Evolutionary conservation across 2,113 vertebrate species (phyloP).

Genomic region (Rhadina sibilatrix): DNA sequence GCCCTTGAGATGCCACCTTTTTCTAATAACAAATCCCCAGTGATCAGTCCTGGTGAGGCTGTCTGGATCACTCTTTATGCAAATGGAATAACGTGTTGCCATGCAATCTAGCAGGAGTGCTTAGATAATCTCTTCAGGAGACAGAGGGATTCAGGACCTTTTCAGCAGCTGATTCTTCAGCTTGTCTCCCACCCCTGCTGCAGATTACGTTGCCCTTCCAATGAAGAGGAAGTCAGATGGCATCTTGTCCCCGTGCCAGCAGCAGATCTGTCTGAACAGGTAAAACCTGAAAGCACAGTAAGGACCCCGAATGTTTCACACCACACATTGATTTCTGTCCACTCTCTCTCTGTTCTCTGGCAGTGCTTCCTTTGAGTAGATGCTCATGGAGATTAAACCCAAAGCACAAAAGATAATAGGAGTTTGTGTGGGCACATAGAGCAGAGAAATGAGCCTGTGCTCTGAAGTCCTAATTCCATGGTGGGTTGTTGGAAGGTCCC

Average conservation of each 20-base stretch:
- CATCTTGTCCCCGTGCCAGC: neutral
- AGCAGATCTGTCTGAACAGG: conserved; percentile 41
- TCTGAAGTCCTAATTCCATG: neutral
- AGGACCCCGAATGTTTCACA: neutral
- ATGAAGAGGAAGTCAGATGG: conserved; percentile 56
- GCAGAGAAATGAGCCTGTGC: neutral
- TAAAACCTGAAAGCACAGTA: neutral
- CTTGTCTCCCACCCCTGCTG: neutral
- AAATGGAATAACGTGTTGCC: neutral
- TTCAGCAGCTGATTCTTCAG: neutral
- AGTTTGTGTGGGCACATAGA: neutral
- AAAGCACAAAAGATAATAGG: neutral
- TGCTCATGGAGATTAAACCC: neutral
- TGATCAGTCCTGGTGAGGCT: neutral
- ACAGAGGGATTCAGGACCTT: neutral
- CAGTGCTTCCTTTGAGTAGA: neutral
- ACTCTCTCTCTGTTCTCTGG: neutral
- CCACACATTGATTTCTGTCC: neutral
- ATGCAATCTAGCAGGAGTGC: neutral
- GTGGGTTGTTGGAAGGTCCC: neutral
- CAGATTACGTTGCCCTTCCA: conserved; percentile 4
- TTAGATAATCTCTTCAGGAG: neutral
- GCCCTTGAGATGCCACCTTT: neutral
- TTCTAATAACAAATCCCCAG: neutral
- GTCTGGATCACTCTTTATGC: neutral